Evolutionary conservation across 2,113 vertebrate genomes (phyloP).

Genomic region (Nothobranchius kuhntae): DNA sequence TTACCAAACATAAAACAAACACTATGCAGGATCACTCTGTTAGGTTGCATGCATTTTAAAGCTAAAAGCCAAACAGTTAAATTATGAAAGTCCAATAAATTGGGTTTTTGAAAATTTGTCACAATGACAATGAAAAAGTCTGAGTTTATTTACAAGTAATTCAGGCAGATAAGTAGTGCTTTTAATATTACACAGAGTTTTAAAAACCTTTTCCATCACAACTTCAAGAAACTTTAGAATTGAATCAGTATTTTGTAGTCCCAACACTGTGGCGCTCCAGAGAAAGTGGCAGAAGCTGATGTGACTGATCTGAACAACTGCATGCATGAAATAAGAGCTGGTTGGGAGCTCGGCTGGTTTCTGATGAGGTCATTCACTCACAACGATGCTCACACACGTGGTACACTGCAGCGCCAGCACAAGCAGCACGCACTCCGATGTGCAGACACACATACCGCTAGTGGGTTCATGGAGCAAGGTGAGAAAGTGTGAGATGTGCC

Average conservation of each 20-base stretch:
- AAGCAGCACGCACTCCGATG: slow-evolving; percentile 68
- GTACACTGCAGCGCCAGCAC: slow-evolving; percentile 58
- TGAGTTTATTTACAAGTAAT: background rate
- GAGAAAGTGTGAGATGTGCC: slow-evolving; percentile 96
- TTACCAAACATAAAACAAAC: background rate
- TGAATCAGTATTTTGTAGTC: slow-evolving; percentile 1
- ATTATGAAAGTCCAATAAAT: slow-evolving; percentile 5
- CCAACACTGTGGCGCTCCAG: slow-evolving; percentile 14
- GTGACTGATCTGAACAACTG: slow-evolving; percentile 49
- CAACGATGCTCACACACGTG: slow-evolving; percentile 41
- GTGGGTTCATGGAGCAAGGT: slow-evolving; percentile 81
- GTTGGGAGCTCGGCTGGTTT: slow-evolving; percentile 77
- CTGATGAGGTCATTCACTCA: slow-evolving; percentile 80
- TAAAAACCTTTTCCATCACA: background rate
- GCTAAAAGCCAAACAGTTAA: slow-evolving; percentile 3
- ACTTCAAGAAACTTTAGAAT: too few species aligned
- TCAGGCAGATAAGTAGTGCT: background rate
- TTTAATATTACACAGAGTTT: background rate
- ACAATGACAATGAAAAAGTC: too few species aligned
- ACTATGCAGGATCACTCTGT: slow-evolving; percentile 13
- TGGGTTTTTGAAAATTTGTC: too few species aligned
- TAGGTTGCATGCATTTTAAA: slow-evolving; percentile 45
- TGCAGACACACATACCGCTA: slow-evolving; percentile 83
- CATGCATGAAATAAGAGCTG: slow-evolving; percentile 69
- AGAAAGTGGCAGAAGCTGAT: slow-evolving; percentile 26